phyloP scores from a whole-genome alignment of 1,140 invertebrate genomes.

The Anoplophora glabripennis region DNA sequence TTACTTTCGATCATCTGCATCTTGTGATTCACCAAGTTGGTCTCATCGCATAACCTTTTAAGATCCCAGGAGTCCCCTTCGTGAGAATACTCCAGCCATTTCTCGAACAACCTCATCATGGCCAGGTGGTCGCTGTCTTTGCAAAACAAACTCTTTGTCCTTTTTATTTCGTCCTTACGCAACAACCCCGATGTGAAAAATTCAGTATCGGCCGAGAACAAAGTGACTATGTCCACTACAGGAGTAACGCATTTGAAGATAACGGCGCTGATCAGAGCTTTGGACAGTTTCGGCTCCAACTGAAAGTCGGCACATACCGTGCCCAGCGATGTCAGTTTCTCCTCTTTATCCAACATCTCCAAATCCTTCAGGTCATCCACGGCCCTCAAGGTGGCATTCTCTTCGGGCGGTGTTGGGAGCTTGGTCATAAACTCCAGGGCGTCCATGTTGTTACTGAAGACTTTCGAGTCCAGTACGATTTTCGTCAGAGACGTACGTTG shows the following conservation, averaged over 20 bases:
- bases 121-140: slow-evolving; percentile 43
- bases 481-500: slow-evolving; percentile 60
- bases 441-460: slow-evolving; percentile 47
- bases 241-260: slow-evolving; percentile 55
- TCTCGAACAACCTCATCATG: slow-evolving; percentile 42
- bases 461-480: slow-evolving; percentile 61
- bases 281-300: slow-evolving; percentile 57
- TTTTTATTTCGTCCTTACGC: slow-evolving; percentile 32
- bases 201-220: slow-evolving; percentile 40
- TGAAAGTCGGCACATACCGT: slow-evolving; percentile 53
- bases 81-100: slow-evolving; percentile 40
- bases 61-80: slow-evolving; percentile 18
- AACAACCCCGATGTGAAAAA: slow-evolving; percentile 37
- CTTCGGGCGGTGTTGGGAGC: slow-evolving; percentile 53
- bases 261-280: slow-evolving; percentile 55
- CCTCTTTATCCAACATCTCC: slow-evolving; percentile 54
- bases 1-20: slow-evolving; percentile 41
- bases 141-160: slow-evolving; percentile 32
- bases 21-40: slow-evolving; percentile 38
- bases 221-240: slow-evolving; percentile 46
- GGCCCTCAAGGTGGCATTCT: slow-evolving; percentile 46
- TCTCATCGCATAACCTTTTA: slow-evolving; percentile 31
- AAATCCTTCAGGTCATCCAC: slow-evolving; percentile 52
- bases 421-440: slow-evolving; percentile 51
- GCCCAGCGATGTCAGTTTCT: slow-evolving; percentile 59